Evolutionary conservation across 2,888 invertebrate genomes (phyloP).

Genomic region (Ellobium chinense): DNA sequence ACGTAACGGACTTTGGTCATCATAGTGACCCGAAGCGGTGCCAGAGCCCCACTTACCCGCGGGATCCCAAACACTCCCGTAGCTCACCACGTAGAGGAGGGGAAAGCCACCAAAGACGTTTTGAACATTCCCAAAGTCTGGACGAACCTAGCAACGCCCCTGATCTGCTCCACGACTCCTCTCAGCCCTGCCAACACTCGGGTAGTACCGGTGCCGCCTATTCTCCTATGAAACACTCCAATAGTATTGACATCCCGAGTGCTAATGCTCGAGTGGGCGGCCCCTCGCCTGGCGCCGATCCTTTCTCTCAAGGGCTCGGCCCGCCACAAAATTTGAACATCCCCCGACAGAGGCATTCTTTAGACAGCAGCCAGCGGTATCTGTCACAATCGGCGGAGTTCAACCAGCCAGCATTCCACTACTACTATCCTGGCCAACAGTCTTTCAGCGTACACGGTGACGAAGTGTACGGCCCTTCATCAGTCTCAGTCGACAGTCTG

Average conservation of each 20-base stretch:
- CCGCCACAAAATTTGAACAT: slow-evolving; percentile 17
- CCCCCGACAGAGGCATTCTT: slow-evolving; percentile 40
- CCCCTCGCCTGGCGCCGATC: background rate
- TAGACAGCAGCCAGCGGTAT: slow-evolving; percentile 39
- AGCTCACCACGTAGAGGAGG: background rate
- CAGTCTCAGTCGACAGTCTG: background rate
- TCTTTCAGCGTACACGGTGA: background rate
- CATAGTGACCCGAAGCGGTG: background rate
- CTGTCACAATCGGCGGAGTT: slow-evolving; percentile 26
- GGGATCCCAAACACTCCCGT: background rate
- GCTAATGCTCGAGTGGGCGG: background rate
- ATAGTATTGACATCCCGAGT: slow-evolving; percentile 12
- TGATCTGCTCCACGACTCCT: background rate
- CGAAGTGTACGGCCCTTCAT: slow-evolving; percentile 39
- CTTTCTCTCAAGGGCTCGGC: background rate
- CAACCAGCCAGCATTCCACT: background rate
- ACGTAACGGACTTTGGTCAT: background rate
- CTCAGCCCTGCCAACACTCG: too few relatives aligned
- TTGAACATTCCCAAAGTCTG: background rate
- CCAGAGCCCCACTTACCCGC: background rate
- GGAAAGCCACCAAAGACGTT: background rate
- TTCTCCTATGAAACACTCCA: background rate
- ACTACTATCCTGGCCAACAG: background rate
- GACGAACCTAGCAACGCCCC: background rate
- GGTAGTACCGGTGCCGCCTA: background rate